A percentile compares a stretch with the other conserved stretches of the same genome.
Conservation (phyloP, 2,113 vertebrate species). For the Indicator maculatus region DNA sequence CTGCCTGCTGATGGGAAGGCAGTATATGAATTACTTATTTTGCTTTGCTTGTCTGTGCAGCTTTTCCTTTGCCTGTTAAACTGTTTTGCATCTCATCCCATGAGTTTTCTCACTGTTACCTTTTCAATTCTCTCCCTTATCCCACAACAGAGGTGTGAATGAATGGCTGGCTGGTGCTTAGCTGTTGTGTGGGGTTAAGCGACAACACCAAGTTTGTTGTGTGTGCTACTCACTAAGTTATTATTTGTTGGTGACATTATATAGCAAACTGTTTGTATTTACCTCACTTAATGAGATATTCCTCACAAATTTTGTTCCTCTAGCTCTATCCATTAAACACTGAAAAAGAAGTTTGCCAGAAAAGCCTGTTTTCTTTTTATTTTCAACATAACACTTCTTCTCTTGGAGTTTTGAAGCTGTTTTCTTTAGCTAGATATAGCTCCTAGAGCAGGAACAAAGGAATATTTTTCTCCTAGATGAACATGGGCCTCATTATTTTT, state of each 20-base stretch:
- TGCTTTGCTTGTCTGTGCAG: rapidly evolving
- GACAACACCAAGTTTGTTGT: neutral
- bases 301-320: neutral
- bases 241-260: neutral
- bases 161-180: neutral
- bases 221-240: neutral
- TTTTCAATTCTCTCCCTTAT: neutral
- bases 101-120: neutral
- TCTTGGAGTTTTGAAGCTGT: neutral
- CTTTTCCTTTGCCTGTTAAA: neutral
- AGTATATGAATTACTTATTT: neutral
- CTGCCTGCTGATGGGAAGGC: neutral
- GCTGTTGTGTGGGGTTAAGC: neutral
- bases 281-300: neutral
- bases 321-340: neutral
- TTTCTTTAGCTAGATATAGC: neutral
- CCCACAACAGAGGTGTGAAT: neutral
- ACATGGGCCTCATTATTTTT: neutral
- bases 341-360: neutral
- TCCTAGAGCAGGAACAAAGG: neutral
- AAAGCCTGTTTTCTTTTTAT: neutral
- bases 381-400: neutral
- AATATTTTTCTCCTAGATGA: neutral
- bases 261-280: neutral
- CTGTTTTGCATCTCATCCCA: neutral